Evolutionary conservation across 2,888 invertebrate species (phyloP).

Genomic region (Plagodis pulveraria): DNA sequence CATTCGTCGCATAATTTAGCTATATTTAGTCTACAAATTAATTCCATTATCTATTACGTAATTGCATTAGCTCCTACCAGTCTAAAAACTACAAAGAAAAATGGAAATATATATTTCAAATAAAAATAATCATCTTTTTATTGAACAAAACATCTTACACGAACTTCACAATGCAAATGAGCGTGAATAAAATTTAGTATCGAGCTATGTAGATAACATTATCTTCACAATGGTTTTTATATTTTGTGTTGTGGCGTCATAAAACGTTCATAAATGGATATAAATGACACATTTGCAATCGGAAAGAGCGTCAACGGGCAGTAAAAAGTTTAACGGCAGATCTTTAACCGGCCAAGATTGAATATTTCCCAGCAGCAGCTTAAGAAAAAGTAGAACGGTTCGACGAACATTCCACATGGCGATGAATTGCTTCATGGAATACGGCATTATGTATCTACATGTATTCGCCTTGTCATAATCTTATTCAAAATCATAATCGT

Average conservation of each 20-base stretch:
- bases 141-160: constrained; percentile 18
- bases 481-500: constrained; percentile 14
- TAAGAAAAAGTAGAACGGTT: constrained; percentile 60
- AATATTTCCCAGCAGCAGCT: constrained; percentile 49
- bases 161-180: constrained; percentile 26
- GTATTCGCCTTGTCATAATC: constrained; percentile 24
- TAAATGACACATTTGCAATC: constrained; percentile 66
- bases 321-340: constrained; percentile 57
- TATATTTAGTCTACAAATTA: no score
- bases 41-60: no score
- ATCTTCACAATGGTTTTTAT: constrained; percentile 43
- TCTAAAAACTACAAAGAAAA: constrained; percentile 9
- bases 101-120: no score
- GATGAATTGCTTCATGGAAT: constrained; percentile 57
- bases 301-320: constrained; percentile 52
- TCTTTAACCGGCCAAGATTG: constrained; percentile 56
- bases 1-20: no score
- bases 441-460: constrained; percentile 27
- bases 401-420: constrained; percentile 52
- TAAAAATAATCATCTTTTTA: constrained; percentile 3
- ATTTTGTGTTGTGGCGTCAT: constrained; percentile 42
- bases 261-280: constrained; percentile 58
- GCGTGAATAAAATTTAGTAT: constrained; percentile 38
- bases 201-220: constrained; percentile 33
- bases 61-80: neutral